A percentile compares a stretch with the other conserved stretches of the same genome.
These are phyloP conservation scores for Eupeodes luniger DNA, from an alignment of 2,888 invertebrate genomes.

Conservation along the genomic window DNA sequence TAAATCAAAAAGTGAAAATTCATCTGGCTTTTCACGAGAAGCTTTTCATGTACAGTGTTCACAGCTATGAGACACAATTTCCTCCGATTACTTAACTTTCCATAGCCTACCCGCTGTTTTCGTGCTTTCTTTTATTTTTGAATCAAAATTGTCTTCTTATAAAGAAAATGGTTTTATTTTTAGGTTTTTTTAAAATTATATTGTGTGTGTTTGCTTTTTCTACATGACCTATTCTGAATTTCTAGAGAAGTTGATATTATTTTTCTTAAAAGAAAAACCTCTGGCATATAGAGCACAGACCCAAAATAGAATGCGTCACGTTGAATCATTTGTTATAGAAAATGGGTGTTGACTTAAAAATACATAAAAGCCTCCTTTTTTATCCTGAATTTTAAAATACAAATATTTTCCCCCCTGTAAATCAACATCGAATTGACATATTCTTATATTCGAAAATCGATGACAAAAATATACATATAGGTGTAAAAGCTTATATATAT, in stretches of 20 bases:
- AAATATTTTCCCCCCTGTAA: neutral
- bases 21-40: neutral
- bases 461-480: no score
- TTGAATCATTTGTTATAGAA: slow-evolving; percentile 33
- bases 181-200: neutral
- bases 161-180: slow-evolving; percentile 2
- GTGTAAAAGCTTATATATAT: no score
- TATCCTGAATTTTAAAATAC: slow-evolving; percentile 30
- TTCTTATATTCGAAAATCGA: slow-evolving; percentile 12
- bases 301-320: slow-evolving; percentile 13
- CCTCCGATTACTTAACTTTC: slow-evolving; percentile 6
- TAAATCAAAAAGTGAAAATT: slow-evolving; percentile 3
- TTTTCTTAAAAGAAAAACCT: neutral
- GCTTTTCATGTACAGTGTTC: neutral
- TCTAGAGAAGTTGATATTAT: neutral
- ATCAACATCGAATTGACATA: slow-evolving; percentile 27
- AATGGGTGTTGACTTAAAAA: neutral
- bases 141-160: neutral
- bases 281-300: no score
- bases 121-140: neutral
- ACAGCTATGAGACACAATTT: neutral
- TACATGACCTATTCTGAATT: slow-evolving; percentile 15
- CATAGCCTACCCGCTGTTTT: neutral
- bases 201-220: slow-evolving; percentile 15
- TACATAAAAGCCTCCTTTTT: neutral